phyloP scores from a whole-genome alignment of 2,797 vertebrate species.

The Astyanax mexicanus region DNA sequence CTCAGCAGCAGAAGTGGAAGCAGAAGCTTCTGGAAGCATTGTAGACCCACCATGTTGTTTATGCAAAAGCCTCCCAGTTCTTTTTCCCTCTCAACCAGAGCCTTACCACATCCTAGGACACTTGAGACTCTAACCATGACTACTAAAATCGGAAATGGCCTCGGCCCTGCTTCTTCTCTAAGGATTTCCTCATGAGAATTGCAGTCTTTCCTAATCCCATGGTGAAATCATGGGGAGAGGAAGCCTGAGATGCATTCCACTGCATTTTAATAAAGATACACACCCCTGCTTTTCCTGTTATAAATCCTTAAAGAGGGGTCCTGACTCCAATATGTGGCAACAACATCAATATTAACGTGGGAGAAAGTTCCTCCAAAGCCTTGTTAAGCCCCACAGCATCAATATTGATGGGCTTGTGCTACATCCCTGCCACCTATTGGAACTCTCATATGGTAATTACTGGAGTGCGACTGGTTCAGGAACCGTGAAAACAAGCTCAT shows the following conservation, averaged over 20 bases:
- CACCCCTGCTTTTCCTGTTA: slow-evolving; percentile 64
- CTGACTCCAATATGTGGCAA: slow-evolving; percentile 73
- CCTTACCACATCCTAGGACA: slow-evolving; percentile 34
- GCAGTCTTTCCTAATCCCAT: slow-evolving; percentile 60
- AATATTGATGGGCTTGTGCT: slow-evolving; percentile 82
- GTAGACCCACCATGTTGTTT: slow-evolving; percentile 7
- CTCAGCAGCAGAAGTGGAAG: not conserved
- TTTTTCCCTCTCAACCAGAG: slow-evolving; percentile 32
- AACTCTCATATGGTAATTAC: slow-evolving; percentile 74
- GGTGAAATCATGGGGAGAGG: slow-evolving; percentile 46
- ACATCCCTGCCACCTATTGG: slow-evolving; percentile 63
- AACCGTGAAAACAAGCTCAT: slow-evolving; percentile 4
- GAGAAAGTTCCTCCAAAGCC: slow-evolving; percentile 79
- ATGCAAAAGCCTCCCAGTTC: slow-evolving; percentile 24
- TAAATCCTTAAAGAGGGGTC: slow-evolving; percentile 81
- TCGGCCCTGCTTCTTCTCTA: slow-evolving; percentile 40
- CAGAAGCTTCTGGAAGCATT: not conserved
- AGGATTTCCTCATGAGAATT: slow-evolving; percentile 70
- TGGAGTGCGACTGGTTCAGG: slow-evolving; percentile 62
- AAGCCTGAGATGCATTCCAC: slow-evolving; percentile 59
- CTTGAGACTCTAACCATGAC: slow-evolving; percentile 26
- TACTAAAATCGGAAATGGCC: slow-evolving; percentile 10
- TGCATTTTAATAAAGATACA: slow-evolving; percentile 55
- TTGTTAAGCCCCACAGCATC: slow-evolving; percentile 77
- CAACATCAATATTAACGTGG: slow-evolving; percentile 84